These are phyloP conservation scores for Brachionus sp. DNA, from an alignment of 1,140 invertebrate genomes.

Conservation along the genomic window DNA sequence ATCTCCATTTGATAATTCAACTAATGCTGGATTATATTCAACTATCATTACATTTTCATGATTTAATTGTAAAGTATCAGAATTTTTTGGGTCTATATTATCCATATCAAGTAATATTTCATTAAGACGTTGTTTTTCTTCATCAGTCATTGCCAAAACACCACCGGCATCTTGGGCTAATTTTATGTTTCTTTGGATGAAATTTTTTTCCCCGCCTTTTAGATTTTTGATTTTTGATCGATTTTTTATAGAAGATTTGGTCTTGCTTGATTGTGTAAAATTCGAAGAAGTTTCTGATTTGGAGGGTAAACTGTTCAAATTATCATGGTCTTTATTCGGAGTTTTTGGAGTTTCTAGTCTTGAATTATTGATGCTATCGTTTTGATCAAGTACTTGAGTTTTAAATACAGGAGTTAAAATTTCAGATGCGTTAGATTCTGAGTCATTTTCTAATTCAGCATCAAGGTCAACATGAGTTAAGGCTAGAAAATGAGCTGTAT, in stretches of 20 bases:
- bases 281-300: slow-evolving; percentile 19
- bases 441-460: neutral
- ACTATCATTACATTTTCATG: neutral
- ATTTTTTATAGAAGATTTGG: neutral
- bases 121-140: slow-evolving; percentile 44
- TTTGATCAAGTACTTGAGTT: slow-evolving; percentile 34
- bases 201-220: slow-evolving; percentile 17
- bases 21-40: slow-evolving; percentile 1
- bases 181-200: slow-evolving; percentile 42
- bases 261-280: neutral
- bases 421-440: neutral
- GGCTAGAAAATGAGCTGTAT: slow-evolving; percentile 31
- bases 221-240: neutral
- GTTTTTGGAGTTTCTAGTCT: neutral
- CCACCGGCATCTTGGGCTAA: slow-evolving; percentile 29
- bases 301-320: neutral
- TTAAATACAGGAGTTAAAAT: slow-evolving; percentile 24
- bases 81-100: neutral
- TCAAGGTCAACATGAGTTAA: slow-evolving; percentile 20
- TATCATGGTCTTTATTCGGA: neutral
- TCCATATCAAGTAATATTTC: slow-evolving; percentile 31
- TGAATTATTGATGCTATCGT: neutral
- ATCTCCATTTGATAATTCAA: slow-evolving; percentile 4
- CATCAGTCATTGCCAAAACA: slow-evolving; percentile 41
- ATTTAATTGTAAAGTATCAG: neutral